Percentiles rank a stretch among this genome's conserved stretches.
Evolutionary conservation across 2,888 invertebrate species (phyloP).

Genomic region (Odontocolon sp.): DNA sequence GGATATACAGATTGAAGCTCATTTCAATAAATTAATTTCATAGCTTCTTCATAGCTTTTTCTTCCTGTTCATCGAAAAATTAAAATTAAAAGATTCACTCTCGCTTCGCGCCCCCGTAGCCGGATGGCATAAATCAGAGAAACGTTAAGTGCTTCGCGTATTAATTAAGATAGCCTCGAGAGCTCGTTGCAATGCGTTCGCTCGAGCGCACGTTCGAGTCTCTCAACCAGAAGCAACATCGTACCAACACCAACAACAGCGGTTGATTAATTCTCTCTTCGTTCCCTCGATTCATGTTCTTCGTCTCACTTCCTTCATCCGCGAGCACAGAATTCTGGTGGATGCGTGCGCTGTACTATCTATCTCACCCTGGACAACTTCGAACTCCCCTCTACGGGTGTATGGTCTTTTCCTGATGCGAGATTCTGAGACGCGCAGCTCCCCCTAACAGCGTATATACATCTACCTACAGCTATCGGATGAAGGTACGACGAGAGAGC

Average conservation of each 20-base stretch:
- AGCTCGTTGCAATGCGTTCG: slow-evolving; percentile 49
- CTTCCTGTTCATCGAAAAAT: slow-evolving; percentile 38
- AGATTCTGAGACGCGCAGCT: too few species aligned
- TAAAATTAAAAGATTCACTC: slow-evolving; percentile 41
- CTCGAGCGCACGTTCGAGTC: slow-evolving; percentile 12
- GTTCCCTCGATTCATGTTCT: neutral
- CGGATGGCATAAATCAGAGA: slow-evolving; percentile 73
- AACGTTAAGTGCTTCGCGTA: slow-evolving; percentile 71
- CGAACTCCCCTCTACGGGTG: neutral
- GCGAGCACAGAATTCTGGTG: neutral
- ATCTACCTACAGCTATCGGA: slow-evolving; percentile 55
- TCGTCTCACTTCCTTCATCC: neutral
- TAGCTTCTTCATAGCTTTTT: slow-evolving; percentile 7
- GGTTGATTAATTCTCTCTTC: slow-evolving; percentile 23
- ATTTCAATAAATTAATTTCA: neutral
- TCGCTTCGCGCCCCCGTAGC: slow-evolving; percentile 58
- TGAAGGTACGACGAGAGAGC: slow-evolving; percentile 64
- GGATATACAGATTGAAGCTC: slow-evolving; percentile 13
- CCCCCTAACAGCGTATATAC: too few species aligned
- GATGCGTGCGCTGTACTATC: neutral
- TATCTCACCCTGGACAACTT: slow-evolving; percentile 22
- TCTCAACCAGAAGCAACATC: neutral
- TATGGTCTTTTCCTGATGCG: slow-evolving; percentile 2
- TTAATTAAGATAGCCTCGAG: slow-evolving; percentile 73
- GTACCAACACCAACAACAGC: neutral